phyloP scores from a whole-genome alignment of 2,797 vertebrate genomes.

The Arnoldichthys spilopterus region DNA sequence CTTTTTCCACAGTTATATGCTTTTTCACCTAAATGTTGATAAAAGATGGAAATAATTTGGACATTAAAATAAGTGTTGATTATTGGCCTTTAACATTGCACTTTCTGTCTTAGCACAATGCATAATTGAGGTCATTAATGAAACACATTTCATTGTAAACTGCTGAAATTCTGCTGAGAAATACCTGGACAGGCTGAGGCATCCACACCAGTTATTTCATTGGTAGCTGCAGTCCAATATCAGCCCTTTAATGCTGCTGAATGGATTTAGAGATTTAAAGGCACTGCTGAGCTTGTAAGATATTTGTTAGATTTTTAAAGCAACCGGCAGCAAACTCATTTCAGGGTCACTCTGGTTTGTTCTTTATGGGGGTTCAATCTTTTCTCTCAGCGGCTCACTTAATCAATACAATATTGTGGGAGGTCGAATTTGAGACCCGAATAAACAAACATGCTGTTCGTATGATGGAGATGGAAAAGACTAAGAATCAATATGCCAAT shows the following conservation, averaged over 20 bases:
- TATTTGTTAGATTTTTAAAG: slow-evolving; percentile 39
- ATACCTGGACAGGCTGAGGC: neutral
- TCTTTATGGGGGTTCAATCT: slow-evolving; percentile 28
- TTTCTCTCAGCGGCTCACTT: slow-evolving; percentile 37
- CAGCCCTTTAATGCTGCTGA: neutral
- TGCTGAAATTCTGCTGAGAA: no score
- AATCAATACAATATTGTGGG: slow-evolving; percentile 53
- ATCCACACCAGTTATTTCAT: slow-evolving; percentile 9
- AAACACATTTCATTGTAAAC: no score
- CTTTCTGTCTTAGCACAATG: no score
- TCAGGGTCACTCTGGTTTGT: slow-evolving; percentile 57
- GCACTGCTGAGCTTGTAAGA: slow-evolving; percentile 2
- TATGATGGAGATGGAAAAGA: slow-evolving; percentile 45
- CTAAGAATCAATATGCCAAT: slow-evolving; percentile 29
- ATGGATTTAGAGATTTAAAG: neutral
- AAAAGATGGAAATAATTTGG: neutral
- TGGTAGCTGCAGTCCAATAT: neutral
- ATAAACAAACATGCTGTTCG: slow-evolving; percentile 47
- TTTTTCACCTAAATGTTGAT: slow-evolving; percentile 20
- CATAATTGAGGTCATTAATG: no score
- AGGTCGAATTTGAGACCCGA: slow-evolving; percentile 27
- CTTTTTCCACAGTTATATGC: neutral
- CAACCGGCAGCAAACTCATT: slow-evolving; percentile 33
- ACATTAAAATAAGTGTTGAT: slow-evolving; percentile 21
- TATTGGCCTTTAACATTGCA: no score